Base-by-base conservation (phyloP, 2,888 invertebrate genomes). In the Limnephilus marmoratus region DNA sequence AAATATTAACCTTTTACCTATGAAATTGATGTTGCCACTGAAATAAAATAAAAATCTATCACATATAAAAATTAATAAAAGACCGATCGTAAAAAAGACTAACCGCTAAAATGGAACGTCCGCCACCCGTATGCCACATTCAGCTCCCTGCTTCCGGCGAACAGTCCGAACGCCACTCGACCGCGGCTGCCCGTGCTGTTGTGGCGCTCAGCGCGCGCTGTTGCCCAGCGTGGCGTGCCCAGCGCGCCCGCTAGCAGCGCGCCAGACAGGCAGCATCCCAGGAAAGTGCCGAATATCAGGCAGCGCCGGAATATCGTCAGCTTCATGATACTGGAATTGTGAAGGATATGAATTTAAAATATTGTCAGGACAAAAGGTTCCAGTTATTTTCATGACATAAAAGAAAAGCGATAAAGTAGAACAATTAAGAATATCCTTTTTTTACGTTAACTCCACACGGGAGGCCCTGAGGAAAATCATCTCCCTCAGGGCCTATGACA, bases 51-150 rank as follows among this genome's bases (percentile, higher is more conserved):
- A 88, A 53, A 83, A 37, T 7, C 68, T 83, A 15, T 3, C 3
- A 18, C 1, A 68, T 68, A 45, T 18, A 68, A 68, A 88, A 80
- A 41, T 87, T 29, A 24, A 12, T 87, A 31, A 45, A 29, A 86
- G 9, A 24, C 2, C 7, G 9, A 68, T 68, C 9, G 24, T 7
- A n/a, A n/a, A 82, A 41, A 31, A 2, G n/a, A 95, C 97, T 96
- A 95, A 98, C 98, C 97, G 94, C 98, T 97, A 93, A 99, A 97
- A 93, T 97, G 97, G 94, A 97, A 97, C 91, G 96, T 96, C 94
- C 99, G 97, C 96, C 97, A 97, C 7, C 99, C 99, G 94, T 98
- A 98, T 4, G 98, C 98, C 92, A 97, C 97, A 95, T 98, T 98
- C 80, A 99, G 95, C 94, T 97, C 97, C 95, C 98, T 98, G 93